Evolutionary conservation across 2,113 vertebrate genomes (phyloP).

Genomic region (Corythornis vintsioides): DNA sequence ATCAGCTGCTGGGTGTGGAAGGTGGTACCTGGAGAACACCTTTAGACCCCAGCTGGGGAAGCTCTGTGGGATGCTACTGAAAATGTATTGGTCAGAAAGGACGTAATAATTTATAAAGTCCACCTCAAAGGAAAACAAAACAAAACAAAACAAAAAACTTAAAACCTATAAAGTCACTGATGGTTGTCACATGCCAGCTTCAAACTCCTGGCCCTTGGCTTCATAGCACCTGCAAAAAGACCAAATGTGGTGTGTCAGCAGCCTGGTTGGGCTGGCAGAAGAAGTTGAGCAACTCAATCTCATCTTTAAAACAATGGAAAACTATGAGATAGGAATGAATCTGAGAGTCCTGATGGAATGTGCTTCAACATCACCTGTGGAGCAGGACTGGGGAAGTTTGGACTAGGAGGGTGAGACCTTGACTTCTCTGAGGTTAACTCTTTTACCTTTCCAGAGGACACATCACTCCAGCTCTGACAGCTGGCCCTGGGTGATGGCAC

Average conservation of each 20-base stretch:
- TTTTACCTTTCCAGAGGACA: not conserved
- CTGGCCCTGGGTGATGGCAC: not conserved
- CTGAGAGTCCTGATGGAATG: not conserved
- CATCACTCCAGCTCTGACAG: not conserved
- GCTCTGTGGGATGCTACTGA: slow-evolving; percentile 6
- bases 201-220: not conserved
- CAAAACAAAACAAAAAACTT: not conserved
- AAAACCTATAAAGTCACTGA: not conserved
- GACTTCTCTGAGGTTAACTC: not conserved
- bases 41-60: not conserved
- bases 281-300: not conserved
- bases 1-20: not conserved
- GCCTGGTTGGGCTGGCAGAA: not conserved
- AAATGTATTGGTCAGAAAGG: slow-evolving; percentile 1
- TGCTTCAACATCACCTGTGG: not conserved
- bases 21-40: slow-evolving; percentile 2
- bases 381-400: not conserved
- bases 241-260: not conserved
- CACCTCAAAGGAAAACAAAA: not conserved
- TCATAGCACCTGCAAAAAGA: slow-evolving; percentile 60
- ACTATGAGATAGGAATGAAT: not conserved
- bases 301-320: not conserved
- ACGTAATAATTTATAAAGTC: slow-evolving; percentile 56
- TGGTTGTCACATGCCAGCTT: not conserved
- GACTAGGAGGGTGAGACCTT: not conserved